These are phyloP conservation scores for Callionymus lyra DNA, from an alignment of 2,113 vertebrate species.

Conservation along the genomic window DNA sequence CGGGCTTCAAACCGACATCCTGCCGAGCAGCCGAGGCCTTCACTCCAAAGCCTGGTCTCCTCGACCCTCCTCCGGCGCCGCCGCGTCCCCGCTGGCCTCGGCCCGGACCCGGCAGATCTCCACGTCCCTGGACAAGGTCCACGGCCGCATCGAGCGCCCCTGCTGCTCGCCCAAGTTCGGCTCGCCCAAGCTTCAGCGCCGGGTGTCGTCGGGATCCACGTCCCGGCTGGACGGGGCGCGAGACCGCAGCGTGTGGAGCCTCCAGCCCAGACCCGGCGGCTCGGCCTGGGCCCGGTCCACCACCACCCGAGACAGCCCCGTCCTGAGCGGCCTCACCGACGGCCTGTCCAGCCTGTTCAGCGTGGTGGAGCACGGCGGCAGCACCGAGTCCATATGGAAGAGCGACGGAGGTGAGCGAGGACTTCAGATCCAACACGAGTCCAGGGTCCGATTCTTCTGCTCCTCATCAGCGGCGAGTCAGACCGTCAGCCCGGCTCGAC, in stretches of 20 bases:
- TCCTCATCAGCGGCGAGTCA: conserved; percentile 24
- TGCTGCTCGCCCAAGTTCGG: conserved; percentile 96
- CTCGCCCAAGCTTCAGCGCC: conserved; percentile 88
- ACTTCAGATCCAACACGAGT: neutral
- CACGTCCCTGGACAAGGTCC: conserved; percentile 90
- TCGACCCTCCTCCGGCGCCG: conserved; percentile 56
- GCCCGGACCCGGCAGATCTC: conserved; percentile 90
- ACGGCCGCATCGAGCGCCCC: conserved; percentile 83
- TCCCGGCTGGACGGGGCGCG: conserved; percentile 79
- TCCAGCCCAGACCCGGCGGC: conserved; percentile 80
- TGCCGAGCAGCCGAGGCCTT: conserved; percentile 58
- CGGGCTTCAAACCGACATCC: conserved; percentile 81
- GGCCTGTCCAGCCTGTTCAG: conserved; percentile 95
- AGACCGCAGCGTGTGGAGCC: conserved; percentile 91
- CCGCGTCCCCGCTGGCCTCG: conserved; percentile 71
- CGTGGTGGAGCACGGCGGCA: conserved; percentile 86
- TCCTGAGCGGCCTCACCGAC: conserved; percentile 86
- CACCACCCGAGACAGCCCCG: conserved; percentile 92
- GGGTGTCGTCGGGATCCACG: conserved; percentile 73
- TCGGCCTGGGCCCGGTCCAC: conserved; percentile 98
- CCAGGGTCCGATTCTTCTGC: neutral
- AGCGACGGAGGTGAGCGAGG: conserved; percentile 45
- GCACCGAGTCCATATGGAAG: conserved; percentile 88
- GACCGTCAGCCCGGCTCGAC: conserved; percentile 48
- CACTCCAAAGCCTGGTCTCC: conserved; percentile 88